A percentile compares a stretch with the other conserved stretches of the same genome.
Evolutionary conservation across 2,888 invertebrate species (phyloP).

Genomic region (Timandra comae): DNA sequence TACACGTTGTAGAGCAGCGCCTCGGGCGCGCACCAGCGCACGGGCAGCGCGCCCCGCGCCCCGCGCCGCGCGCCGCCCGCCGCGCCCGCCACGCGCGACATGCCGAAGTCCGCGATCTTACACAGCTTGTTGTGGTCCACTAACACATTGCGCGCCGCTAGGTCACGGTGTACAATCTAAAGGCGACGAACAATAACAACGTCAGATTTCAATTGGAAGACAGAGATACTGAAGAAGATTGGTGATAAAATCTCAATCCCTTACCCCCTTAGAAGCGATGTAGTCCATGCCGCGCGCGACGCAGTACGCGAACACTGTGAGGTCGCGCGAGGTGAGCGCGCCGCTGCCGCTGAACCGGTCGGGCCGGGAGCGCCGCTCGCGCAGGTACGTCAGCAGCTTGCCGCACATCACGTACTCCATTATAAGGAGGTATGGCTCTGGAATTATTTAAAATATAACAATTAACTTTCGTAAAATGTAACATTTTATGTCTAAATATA

Average conservation of each 20-base stretch:
- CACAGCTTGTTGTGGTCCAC: constrained; percentile 91
- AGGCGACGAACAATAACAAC: no score
- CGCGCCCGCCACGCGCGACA: constrained; percentile 84
- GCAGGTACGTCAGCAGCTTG: constrained; percentile 84
- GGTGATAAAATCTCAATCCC: no score
- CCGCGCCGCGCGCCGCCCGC: constrained; percentile 61
- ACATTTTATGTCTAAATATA: no score
- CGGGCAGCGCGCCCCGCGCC: constrained; percentile 79
- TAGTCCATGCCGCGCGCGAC: constrained; percentile 92
- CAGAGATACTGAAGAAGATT: no score
- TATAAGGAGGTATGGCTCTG: constrained; percentile 88
- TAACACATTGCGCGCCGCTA: constrained; percentile 88
- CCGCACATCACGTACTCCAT: constrained; percentile 93
- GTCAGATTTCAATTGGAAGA: no score
- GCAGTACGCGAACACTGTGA: constrained; percentile 88
- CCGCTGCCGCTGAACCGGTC: constrained; percentile 81
- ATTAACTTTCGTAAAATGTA: not conserved
- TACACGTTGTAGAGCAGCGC: constrained; percentile 86
- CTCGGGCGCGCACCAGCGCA: constrained; percentile 93
- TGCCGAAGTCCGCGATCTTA: constrained; percentile 92
- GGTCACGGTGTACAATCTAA: constrained; percentile 90
- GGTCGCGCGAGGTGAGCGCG: constrained; percentile 82
- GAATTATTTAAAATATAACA: constrained; percentile 27
- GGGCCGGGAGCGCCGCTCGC: constrained; percentile 75
- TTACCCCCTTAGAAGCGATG: constrained; percentile 86